Evolutionary conservation across 2,113 vertebrate genomes (phyloP), one percentile per base, ranked within the genome.

Genomic region (Toxotes chatareus): DNA sequence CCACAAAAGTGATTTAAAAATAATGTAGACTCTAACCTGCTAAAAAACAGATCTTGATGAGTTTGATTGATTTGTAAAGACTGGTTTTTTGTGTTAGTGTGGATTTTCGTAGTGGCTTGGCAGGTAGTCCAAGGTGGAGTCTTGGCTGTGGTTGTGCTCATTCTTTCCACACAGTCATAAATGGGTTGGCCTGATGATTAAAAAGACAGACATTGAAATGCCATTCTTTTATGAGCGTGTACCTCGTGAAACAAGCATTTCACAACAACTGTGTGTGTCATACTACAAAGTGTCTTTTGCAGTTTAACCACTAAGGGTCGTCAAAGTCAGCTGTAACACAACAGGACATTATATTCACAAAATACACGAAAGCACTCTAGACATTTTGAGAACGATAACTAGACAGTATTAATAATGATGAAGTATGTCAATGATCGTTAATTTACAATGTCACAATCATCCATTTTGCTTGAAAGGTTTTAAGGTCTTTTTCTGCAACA

Each of bases 91-190:
- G 16, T n/a, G 23, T 66, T 53, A 46, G 34, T 19, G n/a, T 36
- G 51, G 44, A 36, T 32, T 40, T 69, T 56, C 5, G 1, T 36
- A 2, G 66, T 6, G 2, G 67, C 23, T 57, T 65, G 73, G 38
- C 34, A 79, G 34, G 80, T 73, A 1, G 83, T 80, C 64, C 17
- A 17, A 38, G 78, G 63, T 19, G 79, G 27, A 9, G 82, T n/a
- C 68, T n/a, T 51, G 34, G 62, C 23, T 7, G n/a, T 59, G 40
- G 64, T 86, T 59, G 82, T 87, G 55, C 23, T 89, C 34, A 80
- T 72, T 83, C 85, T 84, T 64, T 89, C 85, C 2, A 36, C 40
- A 7, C 91, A 92, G 85, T 90, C 82, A 72, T 93, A 89, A 61
- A 73, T 10, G 9, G 85, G 77, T 73, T 93, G 90, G 67, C 49